Base-by-base conservation (phyloP, 2,113 vertebrate species). In the Gulo gulo region DNA sequence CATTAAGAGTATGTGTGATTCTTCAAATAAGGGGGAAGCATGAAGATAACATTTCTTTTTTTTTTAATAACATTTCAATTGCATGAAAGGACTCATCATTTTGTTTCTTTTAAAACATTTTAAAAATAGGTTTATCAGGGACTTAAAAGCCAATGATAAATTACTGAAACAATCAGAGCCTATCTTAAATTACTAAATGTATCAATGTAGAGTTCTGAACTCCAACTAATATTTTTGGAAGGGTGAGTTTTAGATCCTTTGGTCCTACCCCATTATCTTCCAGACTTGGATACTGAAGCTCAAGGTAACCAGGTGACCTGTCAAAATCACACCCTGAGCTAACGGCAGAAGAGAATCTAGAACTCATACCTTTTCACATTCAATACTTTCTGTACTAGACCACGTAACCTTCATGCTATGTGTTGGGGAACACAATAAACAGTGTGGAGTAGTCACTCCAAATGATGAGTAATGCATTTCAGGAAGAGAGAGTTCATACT, bases 1-100 rank as follows among this genome's bases (percentile, higher is more conserved):
- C 45, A 82, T 84, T 76, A 86, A 78, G 24, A 55, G n/a, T 55
- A 57, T 76, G 34, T 5, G 57, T 10, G 21, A 67, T n/a, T 96
- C 69, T 65, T 59, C 63, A 81, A 78, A 42, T 83, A 52, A 89
- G 15, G 12, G 26, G 6, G 8, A 85, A 84, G 18, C 52, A 78
- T 65, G 47, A 85, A 96, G 95, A 65, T 86, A 59, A 85, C 76
- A 57, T 65, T 96, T 89, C 21, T 93, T 91, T 82, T 15, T 78
- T 80, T 82, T 39, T 92, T 23, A 18, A 24, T 9, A 55, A 85
- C 76, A 50, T 65, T 95, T 92, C 26, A 85, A 1, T 24, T 24
- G 39, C 96, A 82, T 52, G 20, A 88, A 93, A 55, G 86, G 45
- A 55, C 8, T 92, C 34, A 47, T 82, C 23, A 63, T 74, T 94